Evolutionary conservation across 1,140 invertebrate genomes (phyloP), one percentile per base, ranked within the genome.

Genomic region (Scaptodrosophila lebanonensis): DNA sequence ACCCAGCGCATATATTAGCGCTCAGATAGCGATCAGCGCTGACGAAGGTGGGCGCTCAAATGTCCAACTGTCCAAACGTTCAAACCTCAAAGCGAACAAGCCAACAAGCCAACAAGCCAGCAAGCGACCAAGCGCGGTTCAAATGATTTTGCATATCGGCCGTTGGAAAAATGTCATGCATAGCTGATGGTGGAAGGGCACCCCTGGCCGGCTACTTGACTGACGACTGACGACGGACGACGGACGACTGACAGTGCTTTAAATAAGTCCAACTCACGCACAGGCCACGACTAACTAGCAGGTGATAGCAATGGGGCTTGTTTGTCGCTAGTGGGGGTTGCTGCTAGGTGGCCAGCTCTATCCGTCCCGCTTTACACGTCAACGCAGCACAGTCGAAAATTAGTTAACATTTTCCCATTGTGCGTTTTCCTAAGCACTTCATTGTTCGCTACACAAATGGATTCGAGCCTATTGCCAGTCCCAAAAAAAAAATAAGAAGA

Each of bases 331-430:
- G n/a, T n/a, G n/a, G n/a, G 51, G 60, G 49, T 64, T 65, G 57
- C 48, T 43, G 61, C 36, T 32, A 25, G 27, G 4, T 20, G 36
- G 47, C 7, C 11, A 25, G 17, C 18, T 48, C 44, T 27, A 35
- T 50, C 53, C 44, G 18, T 15, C 39, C 39, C 16, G 42, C 59
- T 79, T 82, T 56, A 82, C 75, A 82, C 75, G 75, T 82, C 75
- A 82, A 82, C 75, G 75, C 75, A 82, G 48, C 69, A 82, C 70
- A 70, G 69, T 69, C 75, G 75, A 82, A 82, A 82, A 82, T 82
- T 82, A 82, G 75, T 82, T 82, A 82, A 82, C 61, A 73, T 73
- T 63, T 77, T 79, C 73, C 60, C 62, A 51, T 45, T 51, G 39
- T 66, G 12, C 20, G 30, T 51, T 64, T 59, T 42, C 42, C 58